Conservation (phyloP, 2,888 invertebrate species). For the Papilio demoleus region DNA sequence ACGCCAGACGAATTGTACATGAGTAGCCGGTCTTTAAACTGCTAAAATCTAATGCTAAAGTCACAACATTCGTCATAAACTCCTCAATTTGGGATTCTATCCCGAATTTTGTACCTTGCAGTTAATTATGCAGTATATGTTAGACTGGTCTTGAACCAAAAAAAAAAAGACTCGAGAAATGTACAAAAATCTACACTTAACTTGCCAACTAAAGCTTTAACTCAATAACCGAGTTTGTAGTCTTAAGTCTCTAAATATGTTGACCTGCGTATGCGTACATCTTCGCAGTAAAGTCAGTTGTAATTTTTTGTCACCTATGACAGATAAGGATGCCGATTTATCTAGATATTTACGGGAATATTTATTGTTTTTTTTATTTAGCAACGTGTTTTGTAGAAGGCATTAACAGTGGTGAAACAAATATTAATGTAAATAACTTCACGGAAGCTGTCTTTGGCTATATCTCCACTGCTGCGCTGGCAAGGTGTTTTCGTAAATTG, state of each 20-base stretch:
- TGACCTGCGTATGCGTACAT: not conserved
- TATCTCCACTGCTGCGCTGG: too few relatives aligned
- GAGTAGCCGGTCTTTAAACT: too few relatives aligned
- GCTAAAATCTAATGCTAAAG: too few relatives aligned
- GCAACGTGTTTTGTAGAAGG: not conserved
- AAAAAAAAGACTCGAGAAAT: too few relatives aligned
- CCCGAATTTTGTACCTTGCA: too few relatives aligned
- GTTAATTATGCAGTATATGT: too few relatives aligned
- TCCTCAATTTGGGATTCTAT: too few relatives aligned
- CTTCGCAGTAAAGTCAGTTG: not conserved
- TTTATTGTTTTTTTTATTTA: not conserved
- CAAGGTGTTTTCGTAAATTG: constrained; percentile 8
- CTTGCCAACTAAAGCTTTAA: not conserved
- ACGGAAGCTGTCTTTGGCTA: too few relatives aligned
- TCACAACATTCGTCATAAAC: too few relatives aligned
- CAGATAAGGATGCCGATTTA: not conserved
- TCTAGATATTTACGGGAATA: not conserved
- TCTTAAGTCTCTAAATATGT: too few relatives aligned
- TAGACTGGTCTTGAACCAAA: too few relatives aligned
- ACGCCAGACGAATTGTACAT: too few relatives aligned
- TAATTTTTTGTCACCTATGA: constrained; percentile 7
- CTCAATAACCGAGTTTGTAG: not conserved
- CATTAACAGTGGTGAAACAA: not conserved
- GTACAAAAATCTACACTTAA: not conserved
- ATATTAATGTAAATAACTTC: not conserved